Evolutionary conservation across 2,113 vertebrate species (phyloP), one percentile per base, ranked within the genome.

Genomic region (Brienomyrus longianalis): DNA sequence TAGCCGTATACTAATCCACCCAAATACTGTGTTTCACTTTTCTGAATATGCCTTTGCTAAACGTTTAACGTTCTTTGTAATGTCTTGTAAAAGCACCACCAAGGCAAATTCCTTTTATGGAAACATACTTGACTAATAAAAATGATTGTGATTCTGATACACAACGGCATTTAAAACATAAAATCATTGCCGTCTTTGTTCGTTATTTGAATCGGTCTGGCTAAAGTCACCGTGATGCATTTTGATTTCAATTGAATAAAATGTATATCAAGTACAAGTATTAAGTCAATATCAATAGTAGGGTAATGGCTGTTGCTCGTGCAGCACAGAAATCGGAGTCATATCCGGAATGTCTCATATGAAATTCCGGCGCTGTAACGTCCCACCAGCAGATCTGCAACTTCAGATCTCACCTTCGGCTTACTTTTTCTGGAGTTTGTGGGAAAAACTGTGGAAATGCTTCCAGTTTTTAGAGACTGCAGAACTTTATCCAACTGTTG

Each of bases 361-460:
- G 85, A 52, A 87, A 70, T 59, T 85, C 5, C 66, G 91, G 74
- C 86, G 50, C n/a, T 87, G 89, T 59, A n/a, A 23, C 6, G 21
- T 23, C 56, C 19, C 56, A 59, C 21, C 21, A 59, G 21, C 56
- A 59, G 56, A 21, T 7, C 21, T 59, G 21, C 56, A 59, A 1
- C 56, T 88, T 90, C 89, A 52, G 17, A 89, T 86, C 17, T 27
- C 92, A 92, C 90, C 91, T 66, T 92, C 45, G 43, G 87, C 88
- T 90, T 31, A n/a, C 85, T 90, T 17, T 83, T 70, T 8, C 21
- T 2, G 6, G 62, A 70, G 62, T 31, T 70, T 31, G 62, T 54
- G 52, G 52, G 52, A 5, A 21, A 54, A 54, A 54, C 19, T 54
- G 52, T 54, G 52, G 52, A 19, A 19, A 19, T 5, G 1, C 52